These are phyloP conservation scores for Eremobia ochroleuca DNA, from an alignment of 2,888 invertebrate species.

Conservation along the genomic window DNA sequence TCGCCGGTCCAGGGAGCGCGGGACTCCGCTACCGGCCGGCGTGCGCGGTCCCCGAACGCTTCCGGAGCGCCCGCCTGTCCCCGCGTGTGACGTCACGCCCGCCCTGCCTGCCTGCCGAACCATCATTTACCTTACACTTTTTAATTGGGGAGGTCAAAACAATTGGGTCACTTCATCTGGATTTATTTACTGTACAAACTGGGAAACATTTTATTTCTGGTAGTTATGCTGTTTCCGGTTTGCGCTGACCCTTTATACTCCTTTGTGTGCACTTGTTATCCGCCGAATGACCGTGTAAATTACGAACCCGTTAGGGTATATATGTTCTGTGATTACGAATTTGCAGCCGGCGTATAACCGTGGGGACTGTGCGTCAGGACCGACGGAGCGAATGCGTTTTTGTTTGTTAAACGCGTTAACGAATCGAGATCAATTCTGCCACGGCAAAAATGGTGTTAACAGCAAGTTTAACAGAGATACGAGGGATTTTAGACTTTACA, in stretches of 20 bases:
- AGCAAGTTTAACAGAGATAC: neutral
- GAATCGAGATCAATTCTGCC: neutral
- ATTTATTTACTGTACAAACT: constrained; percentile 81
- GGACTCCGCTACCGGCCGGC: constrained; percentile 82
- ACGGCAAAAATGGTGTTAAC: neutral
- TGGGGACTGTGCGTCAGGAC: constrained; percentile 18
- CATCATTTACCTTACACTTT: constrained; percentile 88
- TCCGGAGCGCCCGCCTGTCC: constrained; percentile 82
- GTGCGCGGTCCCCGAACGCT: constrained; percentile 79
- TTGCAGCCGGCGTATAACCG: constrained; percentile 24
- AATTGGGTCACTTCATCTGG: constrained; percentile 86
- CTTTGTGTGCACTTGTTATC: constrained; percentile 53
- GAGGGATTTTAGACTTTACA: neutral
- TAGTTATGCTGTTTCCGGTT: constrained; percentile 72
- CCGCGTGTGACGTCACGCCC: constrained; percentile 79
- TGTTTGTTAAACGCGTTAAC: constrained; percentile 1
- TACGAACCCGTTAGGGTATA: too few species aligned
- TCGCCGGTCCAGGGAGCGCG: constrained; percentile 82
- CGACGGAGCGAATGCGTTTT: constrained; percentile 13
- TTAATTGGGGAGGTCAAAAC: constrained; percentile 90
- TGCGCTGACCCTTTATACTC: constrained; percentile 56
- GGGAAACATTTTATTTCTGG: constrained; percentile 74
- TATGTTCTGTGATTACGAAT: too few species aligned
- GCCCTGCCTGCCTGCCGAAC: constrained; percentile 73
- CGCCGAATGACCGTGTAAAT: constrained; percentile 54